Evolutionary conservation across 37 sponge, comb jelly and placozoan species (phyloP), one percentile per base, ranked within the genome.

Genomic region (Spongilla lacustris): DNA sequence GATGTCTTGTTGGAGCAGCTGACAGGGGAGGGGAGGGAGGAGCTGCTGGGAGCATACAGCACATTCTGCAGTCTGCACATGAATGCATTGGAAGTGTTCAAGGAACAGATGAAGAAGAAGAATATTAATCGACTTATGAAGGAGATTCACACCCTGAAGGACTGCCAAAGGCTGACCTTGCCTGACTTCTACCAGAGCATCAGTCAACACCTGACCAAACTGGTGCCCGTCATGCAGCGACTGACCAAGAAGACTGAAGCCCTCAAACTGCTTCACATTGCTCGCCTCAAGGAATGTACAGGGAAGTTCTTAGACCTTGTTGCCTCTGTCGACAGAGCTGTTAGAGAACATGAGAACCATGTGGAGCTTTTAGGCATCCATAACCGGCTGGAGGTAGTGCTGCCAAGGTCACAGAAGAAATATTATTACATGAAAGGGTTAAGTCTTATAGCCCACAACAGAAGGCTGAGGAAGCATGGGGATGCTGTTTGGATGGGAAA

Each of bases 91-190:
- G 89, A 90, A 49, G 31, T 80, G 28, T 94, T 83, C 92, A 85
- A 81, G 66, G 95, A 94, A 30, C 89, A 88, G n/a, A 34, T 81
- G 91, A 94, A 79, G 71, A 80, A 78, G 80, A 91, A 91, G 80
- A 72, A 71, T 22, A 91, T 94, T 74, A 73, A 71, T n/a, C 37
- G 86, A 12, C 69, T 86, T 25, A 77, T 91, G 73, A 88, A 88
- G 29, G 74, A 85, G 21, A 67, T 91, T 37, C 77, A 88, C 68
- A 81, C 75, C 28, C 49, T 87, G 26, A 81, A 91, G 50, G 89
- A 85, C 5, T 88, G 87, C 75, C 88, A 94, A 71, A 31, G 95
- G 13, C 68, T 91, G 36, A 85, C 78, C 30, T 83, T 91, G 21
- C 91, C 95, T 4, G 95, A 94, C 29, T 84, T 91, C 66, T 88